Base-by-base conservation (phyloP, 1,140 invertebrate species). In the Pentalonia nigronervosa region DNA sequence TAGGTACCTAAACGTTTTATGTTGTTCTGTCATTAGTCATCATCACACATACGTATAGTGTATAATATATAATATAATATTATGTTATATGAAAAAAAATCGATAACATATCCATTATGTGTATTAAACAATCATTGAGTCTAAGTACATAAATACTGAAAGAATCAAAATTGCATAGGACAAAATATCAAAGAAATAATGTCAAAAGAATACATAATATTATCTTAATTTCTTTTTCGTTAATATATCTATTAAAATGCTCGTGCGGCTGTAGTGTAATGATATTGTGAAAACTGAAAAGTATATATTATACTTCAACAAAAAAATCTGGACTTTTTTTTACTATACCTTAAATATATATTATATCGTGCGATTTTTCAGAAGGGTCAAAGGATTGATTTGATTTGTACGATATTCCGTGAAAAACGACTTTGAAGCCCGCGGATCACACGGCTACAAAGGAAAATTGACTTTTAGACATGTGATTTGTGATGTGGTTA, bases 401-500 rank as follows among this genome's bases (percentile, higher is more conserved):
- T 76, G n/a, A n/a, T 76, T 76, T 76, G n/a, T 76, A 30, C 30
- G 60, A 21, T 17, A 1, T 41, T 84, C 83, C 25, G 83, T 9
- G 83, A 41, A 7, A 84, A 84, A 84, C 41, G 83, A 84, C 20
- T 84, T 8, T 45, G 23, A 45, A 36, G 36, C 30, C n/a, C 60
- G 30, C 41, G 41, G 41, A 67, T 76, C 60, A n/a, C 60, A 76
- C 17, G n/a, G 60, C 14, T 53, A 20, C 50, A 88, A 88, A 88
- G 30, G 25, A 47, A 88, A 88, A 88, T 88, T 87, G 84, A 4
- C 86, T 50, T 88, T 88, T 88, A 45, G 21, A 41, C 25, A 25
- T 76, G 60, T 76, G 60, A 76, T 76, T 76, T 76, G 60, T 76
- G 14, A 76, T 76, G 60, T 76, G n/a, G 60, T 76, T 76, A 76